Evolutionary conservation across 1,140 invertebrate species (phyloP), one percentile per base, ranked within the genome.

Genomic region (Heterodera schachtii): DNA sequence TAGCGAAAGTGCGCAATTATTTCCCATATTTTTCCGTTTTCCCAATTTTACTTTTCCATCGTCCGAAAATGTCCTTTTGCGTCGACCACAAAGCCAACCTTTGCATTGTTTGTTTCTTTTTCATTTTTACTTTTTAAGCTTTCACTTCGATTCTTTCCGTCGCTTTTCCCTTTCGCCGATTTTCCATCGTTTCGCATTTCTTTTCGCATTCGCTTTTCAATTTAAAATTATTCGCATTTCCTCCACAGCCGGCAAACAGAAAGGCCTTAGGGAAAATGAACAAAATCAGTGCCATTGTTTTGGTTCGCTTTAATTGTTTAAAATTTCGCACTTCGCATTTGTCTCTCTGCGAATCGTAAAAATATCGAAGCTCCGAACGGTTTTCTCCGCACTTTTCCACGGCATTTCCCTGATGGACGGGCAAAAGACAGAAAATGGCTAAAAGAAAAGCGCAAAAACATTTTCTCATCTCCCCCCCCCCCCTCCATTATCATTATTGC

Each of bases 221-320:
- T 16, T 60, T 41, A 78, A 78, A 78, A 78, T 78, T 78, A 47
- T 78, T 78, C 46, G 46, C 69, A 78, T 78, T 78, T 67, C 76
- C 76, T 9, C n/a, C 76, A 69, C 76, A 78, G 3, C 76, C 76
- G n/a, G 47, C n/a, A 41, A 69, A 78, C 64, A 78, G 19, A 78
- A 78, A 78, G 69, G 21, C 64, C 76, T 77, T 21, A 16, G 11
- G 11, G 49, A 52, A 52, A 52, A 52, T 6, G 11, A 11, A 52
- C 49, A 52, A 52, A 52, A 8, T 52, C 49, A 8, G 41, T 31
- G 31, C 31, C 31, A 31, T 31, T 31, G 31, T 31, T 31, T 31
- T 31, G 31, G 31, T 31, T 31, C 31, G 31, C 31, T 31, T 31
- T 31, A 31, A 31, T 31, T 31, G 31, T 31, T 31, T 31, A 5